Evolutionary conservation across 2,797 vertebrate genomes (phyloP).

Genomic region (Ceyx erithaca): DNA sequence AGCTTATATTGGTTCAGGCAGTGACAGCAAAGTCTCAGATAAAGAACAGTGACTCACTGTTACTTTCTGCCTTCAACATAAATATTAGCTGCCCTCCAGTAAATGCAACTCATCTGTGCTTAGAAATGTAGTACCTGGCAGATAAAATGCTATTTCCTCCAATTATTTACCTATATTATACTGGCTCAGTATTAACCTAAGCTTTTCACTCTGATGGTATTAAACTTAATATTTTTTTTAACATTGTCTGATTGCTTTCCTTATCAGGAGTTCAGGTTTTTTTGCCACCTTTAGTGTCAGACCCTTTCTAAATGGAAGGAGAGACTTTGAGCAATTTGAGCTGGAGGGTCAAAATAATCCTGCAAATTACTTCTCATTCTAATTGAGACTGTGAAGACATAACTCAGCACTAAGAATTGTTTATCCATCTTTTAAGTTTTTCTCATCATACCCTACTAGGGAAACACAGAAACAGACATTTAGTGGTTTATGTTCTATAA

Average conservation of each 20-base stretch:
- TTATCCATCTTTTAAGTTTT: not conserved
- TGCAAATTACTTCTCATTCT: constrained; percentile 11
- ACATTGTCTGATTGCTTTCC: not conserved
- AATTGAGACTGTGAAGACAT: not conserved
- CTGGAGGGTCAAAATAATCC: constrained; percentile 21
- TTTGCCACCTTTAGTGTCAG: not conserved
- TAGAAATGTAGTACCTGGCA: not conserved
- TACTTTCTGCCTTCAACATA: not conserved
- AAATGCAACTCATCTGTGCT: not conserved
- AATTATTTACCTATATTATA: not conserved
- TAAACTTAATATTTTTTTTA: not conserved
- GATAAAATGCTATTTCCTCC: not conserved
- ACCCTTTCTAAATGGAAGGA: not conserved
- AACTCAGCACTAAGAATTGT: not conserved
- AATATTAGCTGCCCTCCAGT: constrained; percentile 3
- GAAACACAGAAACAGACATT: constrained; percentile 13
- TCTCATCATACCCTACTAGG: constrained; percentile 6
- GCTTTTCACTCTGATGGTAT: not conserved
- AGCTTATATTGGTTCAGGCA: not conserved
- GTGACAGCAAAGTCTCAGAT: not conserved
- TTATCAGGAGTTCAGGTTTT: not conserved
- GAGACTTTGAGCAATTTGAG: not conserved
- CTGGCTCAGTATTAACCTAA: not conserved
- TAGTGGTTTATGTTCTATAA: constrained; percentile 19
- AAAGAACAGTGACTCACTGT: not conserved